Evolutionary conservation across 2,113 vertebrate species (phyloP).

Genomic region (Vicugna pacos): DNA sequence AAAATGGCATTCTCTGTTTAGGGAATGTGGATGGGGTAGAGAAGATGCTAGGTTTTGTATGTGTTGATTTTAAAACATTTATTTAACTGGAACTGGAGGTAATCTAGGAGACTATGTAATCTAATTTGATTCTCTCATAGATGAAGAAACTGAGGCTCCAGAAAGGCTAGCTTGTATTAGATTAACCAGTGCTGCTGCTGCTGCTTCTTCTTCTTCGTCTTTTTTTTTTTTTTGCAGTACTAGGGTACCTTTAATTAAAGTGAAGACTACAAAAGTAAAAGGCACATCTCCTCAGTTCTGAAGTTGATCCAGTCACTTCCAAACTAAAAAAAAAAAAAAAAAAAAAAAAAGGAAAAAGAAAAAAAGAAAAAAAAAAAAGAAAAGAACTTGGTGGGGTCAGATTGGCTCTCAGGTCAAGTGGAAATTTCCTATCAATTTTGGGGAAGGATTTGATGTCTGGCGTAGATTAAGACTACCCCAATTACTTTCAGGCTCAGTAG

Average conservation of each 20-base stretch:
- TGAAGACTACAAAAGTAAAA: not conserved
- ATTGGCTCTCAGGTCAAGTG: not conserved
- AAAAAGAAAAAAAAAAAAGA: not conserved
- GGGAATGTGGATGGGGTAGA: not conserved
- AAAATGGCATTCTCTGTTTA: not conserved
- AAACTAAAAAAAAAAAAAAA: not conserved
- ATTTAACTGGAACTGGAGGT: constrained; percentile 25
- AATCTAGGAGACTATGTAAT: not conserved
- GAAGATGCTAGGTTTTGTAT: not conserved
- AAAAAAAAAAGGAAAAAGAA: no score
- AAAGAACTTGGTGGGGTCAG: not conserved
- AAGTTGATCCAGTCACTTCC: not conserved
- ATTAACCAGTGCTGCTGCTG: no score
- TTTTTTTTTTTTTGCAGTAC: not conserved
- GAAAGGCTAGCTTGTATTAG: not conserved
- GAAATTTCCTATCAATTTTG: not conserved
- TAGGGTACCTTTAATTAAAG: not conserved
- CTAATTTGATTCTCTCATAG: not conserved
- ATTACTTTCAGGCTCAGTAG: not conserved
- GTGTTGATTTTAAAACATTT: not conserved
- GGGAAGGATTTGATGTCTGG: not conserved
- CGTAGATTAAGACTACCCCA: not conserved
- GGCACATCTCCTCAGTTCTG: not conserved
- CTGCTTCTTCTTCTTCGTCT: no score
- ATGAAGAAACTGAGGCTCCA: not conserved